Percentiles rank a stretch among this genome's conserved stretches.
phyloP scores from a whole-genome alignment of 1,140 invertebrate species.

The Marisa cornuarietis region DNA sequence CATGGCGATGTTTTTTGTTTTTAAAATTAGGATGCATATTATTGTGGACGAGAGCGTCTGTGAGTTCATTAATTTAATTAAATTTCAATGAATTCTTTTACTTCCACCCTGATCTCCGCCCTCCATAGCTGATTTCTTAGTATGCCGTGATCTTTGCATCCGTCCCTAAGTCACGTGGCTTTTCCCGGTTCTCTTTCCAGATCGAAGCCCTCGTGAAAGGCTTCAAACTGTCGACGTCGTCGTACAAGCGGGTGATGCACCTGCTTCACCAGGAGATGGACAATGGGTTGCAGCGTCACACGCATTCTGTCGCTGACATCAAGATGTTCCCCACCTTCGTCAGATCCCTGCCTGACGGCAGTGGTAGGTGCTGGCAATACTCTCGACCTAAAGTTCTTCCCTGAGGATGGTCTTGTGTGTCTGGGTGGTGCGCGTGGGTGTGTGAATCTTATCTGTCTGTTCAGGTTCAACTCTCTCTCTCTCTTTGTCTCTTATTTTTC shows the following conservation, averaged over 20 bases:
- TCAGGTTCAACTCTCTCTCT: too few species aligned
- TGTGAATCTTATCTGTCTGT: too few species aligned
- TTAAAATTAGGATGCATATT: neutral
- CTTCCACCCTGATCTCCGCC: too few species aligned
- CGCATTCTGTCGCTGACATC: slow-evolving; percentile 81
- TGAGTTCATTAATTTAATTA: neutral
- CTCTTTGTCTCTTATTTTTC: neutral
- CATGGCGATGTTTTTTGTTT: neutral
- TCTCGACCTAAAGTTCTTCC: neutral
- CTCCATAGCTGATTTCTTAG: too few species aligned
- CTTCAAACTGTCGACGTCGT: slow-evolving; percentile 82
- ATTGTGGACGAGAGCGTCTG: neutral
- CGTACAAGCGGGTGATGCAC: slow-evolving; percentile 81
- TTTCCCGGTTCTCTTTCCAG: slow-evolving; percentile 67
- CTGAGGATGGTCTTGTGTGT: neutral
- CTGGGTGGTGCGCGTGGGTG: neutral
- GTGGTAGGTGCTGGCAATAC: slow-evolving; percentile 72
- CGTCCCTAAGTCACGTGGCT: neutral
- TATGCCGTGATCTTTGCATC: neutral
- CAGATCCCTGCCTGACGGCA: slow-evolving; percentile 93
- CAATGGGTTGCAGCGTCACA: slow-evolving; percentile 84
- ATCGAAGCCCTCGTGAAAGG: slow-evolving; percentile 87
- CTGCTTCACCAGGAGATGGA: slow-evolving; percentile 81
- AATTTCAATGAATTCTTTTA: neutral
- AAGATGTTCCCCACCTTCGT: slow-evolving; percentile 98